A percentile compares a stretch with the other conserved stretches of the same genome.
Evolutionary conservation across 2,113 vertebrate species (phyloP).

Genomic region (Hypanus sabinus): DNA sequence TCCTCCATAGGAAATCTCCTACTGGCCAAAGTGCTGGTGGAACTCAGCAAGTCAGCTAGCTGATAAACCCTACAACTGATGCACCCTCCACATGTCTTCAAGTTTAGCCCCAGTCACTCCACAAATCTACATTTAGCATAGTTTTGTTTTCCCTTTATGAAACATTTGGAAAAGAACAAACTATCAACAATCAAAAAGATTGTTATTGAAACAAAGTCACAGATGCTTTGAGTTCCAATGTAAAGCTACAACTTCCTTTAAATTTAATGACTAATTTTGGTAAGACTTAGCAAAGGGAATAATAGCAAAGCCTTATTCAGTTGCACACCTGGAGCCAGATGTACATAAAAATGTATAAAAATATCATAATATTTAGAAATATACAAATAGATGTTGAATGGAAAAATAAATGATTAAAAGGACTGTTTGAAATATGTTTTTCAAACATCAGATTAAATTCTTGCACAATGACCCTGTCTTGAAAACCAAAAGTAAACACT

Average conservation of each 20-base stretch:
- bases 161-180: neutral
- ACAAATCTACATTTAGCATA: neutral
- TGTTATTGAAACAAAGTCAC: neutral
- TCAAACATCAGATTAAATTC: neutral
- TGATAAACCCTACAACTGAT: neutral
- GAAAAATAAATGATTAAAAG: neutral
- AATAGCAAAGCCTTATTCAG: neutral
- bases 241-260: neutral
- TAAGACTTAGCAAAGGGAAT: neutral
- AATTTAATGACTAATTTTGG: neutral
- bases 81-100: neutral
- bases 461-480: neutral
- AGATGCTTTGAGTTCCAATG: neutral
- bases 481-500: constrained; percentile 10
- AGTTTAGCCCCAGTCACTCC: neutral
- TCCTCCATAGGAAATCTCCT: neutral
- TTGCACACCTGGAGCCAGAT: neutral
- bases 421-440: neutral
- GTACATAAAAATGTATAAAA: neutral
- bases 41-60: no score
- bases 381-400: neutral
- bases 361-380: neutral
- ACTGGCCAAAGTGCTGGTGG: no score
- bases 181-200: neutral
- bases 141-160: neutral